Conservation (phyloP, 2,888 invertebrate genomes). For the Epirrhoe alternata region DNA sequence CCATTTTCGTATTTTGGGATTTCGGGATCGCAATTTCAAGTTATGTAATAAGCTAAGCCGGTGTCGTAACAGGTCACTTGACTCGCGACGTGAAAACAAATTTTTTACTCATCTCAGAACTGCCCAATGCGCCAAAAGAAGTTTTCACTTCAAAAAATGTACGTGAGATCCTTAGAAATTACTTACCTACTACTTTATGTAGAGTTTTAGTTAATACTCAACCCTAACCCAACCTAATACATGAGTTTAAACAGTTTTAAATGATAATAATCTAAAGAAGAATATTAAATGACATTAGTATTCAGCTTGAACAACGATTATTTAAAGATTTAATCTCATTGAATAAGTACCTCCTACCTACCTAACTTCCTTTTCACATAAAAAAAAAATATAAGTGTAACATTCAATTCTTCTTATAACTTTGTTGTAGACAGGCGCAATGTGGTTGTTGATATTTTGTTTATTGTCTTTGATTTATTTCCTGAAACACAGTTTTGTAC, state of each 20-base stretch:
- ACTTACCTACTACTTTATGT: too few relatives aligned
- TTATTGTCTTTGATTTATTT: conserved; percentile 46
- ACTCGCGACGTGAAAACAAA: too few relatives aligned
- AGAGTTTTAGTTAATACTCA: neutral
- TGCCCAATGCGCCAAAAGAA: too few relatives aligned
- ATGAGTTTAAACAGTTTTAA: neutral
- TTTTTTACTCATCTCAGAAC: too few relatives aligned
- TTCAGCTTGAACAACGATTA: conserved; percentile 14
- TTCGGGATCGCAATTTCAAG: too few relatives aligned
- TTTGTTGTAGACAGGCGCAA: conserved; percentile 39
- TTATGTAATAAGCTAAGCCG: too few relatives aligned
- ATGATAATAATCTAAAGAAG: conserved; percentile 18
- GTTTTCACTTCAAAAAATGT: too few relatives aligned
- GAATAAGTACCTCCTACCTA: conserved; percentile 13
- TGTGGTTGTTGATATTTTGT: conserved; percentile 50
- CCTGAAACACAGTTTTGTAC: conserved; percentile 38
- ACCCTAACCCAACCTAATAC: neutral
- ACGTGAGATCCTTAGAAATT: too few relatives aligned
- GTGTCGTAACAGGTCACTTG: too few relatives aligned
- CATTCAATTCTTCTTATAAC: conserved; percentile 28
- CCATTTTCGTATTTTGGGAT: too few relatives aligned
- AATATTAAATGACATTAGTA: conserved; percentile 41
- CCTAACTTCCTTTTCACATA: conserved; percentile 28
- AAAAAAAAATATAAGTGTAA: conserved; percentile 33
- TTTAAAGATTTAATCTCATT: conserved; percentile 41